Percentiles rank a stretch among this genome's conserved stretches.
phyloP scores from a whole-genome alignment of 2,888 invertebrate species.

The Caenorhabditis sulstoni region DNA sequence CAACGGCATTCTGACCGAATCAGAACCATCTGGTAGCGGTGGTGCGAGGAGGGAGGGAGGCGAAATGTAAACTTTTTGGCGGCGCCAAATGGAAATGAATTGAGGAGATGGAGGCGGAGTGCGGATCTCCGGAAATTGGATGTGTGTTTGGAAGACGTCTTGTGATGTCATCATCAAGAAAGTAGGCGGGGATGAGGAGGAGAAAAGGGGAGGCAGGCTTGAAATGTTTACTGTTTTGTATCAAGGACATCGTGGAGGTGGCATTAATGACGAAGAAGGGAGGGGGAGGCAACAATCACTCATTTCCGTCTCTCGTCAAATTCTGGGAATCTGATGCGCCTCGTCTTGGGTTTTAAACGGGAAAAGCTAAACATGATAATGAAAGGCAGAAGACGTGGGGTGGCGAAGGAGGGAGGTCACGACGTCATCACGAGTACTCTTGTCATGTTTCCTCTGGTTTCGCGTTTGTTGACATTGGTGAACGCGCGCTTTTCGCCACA shows the following conservation, averaged over 20 bases:
- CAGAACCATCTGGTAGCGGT: slow-evolving; percentile 46
- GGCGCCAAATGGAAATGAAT: background rate
- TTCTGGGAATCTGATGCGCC: background rate
- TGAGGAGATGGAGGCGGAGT: background rate
- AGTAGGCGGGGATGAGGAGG: background rate
- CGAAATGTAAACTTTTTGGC: background rate
- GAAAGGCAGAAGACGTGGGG: slow-evolving; percentile 19
- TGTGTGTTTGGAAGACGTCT: slow-evolving; percentile 21
- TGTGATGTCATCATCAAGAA: slow-evolving; percentile 23
- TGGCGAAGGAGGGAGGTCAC: background rate
- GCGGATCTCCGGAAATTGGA: slow-evolving; percentile 2
- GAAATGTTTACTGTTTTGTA: no score
- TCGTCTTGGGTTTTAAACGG: slow-evolving; percentile 6
- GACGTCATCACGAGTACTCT: slow-evolving; percentile 51
- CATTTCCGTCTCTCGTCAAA: no score
- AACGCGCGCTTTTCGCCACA: slow-evolving; percentile 46
- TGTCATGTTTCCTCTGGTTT: slow-evolving; percentile 23
- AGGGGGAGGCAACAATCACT: no score
- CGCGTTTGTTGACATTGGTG: slow-evolving; percentile 56
- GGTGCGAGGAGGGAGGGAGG: slow-evolving; percentile 24
- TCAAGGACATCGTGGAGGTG: slow-evolving; percentile 18
- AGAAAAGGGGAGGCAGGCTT: no score
- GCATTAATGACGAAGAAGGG: slow-evolving; percentile 35
- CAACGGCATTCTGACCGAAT: slow-evolving; percentile 39
- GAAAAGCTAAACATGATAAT: slow-evolving; percentile 27